A percentile compares a stretch with the other conserved stretches of the same genome.
Conservation (phyloP, 2,113 vertebrate genomes). For the Rhadina sibilatrix region DNA sequence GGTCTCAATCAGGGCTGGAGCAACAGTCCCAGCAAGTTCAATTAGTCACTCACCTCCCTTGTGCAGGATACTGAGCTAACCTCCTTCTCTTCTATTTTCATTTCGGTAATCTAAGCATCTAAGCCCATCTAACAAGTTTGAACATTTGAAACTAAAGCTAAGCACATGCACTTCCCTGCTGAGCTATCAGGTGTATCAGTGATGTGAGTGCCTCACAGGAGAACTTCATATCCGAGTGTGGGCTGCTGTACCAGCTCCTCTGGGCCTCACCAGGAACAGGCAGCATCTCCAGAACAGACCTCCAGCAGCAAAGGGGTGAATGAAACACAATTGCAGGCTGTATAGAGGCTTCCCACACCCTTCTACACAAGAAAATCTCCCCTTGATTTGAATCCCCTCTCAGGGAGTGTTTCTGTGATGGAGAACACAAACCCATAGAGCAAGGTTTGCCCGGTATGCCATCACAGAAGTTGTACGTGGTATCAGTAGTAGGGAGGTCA, state of each 20-base stretch:
- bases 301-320: neutral
- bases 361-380: neutral
- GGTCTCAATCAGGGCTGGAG: neutral
- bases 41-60: neutral
- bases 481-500: neutral
- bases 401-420: neutral
- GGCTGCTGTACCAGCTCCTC: neutral
- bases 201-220: neutral
- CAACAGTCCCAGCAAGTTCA: constrained; percentile 37
- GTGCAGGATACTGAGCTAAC: neutral
- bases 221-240: neutral
- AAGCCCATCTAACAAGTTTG: neutral
- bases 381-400: neutral
- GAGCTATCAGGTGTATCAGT: neutral
- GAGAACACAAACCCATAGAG: neutral
- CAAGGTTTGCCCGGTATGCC: neutral
- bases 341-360: neutral
- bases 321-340: neutral
- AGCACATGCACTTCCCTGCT: neutral
- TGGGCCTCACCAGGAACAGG: neutral
- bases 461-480: accelerated
- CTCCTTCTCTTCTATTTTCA: neutral
- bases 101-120: neutral
- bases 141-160: neutral
- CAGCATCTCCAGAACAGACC: neutral